Evolutionary conservation across 53 echinoderm and acorn worm genomes (phyloP), one percentile per base, ranked within the genome.

Genomic region (Actinopyga echinites): DNA sequence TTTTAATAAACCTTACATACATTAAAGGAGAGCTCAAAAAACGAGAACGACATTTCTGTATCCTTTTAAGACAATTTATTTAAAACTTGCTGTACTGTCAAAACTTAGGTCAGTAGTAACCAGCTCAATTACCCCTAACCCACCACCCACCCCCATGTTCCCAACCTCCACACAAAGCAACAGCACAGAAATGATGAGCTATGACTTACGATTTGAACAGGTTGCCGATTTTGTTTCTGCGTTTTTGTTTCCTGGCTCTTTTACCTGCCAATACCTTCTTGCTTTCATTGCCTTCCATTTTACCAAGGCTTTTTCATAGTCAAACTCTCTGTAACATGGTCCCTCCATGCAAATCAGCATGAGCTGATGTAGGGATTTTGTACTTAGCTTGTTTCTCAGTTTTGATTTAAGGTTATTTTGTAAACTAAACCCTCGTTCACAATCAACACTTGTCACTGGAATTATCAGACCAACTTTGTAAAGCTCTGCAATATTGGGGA

Each of bases 381-480:
- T 40, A 40, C 59, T 3, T 4, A 26, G 28, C 17, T 59, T 59
- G 59, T 26, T 59, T 59, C 59, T 22, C 59, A 59, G 8, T 26
- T 59, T 59, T 59, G 59, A 4, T 26, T 59, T 59, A 24, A 59
- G 4, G 23, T 24, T 22, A 59, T 4, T 59, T 59, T 59, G 59
- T 22, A 22, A 59, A 26, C 59, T 59, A 26, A 59, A 59, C 22
- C 59, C 59, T 59, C 59, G 22, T 26, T 59, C 59, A 59, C 59
- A 59, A 59, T 59, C 59, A 59, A 59, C 59, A 59, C 59, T 59
- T 4, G 59, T 59, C 23, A 59, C 59, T 59, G 59, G 59, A 26
- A 59, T 59, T 10, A 59, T 59, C 0, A 59, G 28, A 22, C 23
- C 59, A 22, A 59, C 22, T 59, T 59, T 59, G 59, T 59, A 59